Base-by-base conservation (phyloP, 2,797 vertebrate genomes). In the Tragopan temminckii region DNA sequence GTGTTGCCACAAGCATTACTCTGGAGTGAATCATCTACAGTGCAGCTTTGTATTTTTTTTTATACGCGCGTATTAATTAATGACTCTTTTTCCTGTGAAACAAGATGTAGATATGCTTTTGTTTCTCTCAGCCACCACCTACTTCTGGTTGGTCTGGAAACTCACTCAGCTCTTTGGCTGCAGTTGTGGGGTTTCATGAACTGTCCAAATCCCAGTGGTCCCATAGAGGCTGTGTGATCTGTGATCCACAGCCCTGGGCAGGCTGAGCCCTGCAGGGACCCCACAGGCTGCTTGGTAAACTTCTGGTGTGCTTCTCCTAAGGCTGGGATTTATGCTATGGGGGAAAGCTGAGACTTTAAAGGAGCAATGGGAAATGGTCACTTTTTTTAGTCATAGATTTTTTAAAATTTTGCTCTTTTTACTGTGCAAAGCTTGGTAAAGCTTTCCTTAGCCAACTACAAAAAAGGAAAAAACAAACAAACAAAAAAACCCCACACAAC, bases 171-270 rank as follows among this genome's bases (percentile, higher is more conserved):
- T 89, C 1, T 57, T 85, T 87, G 79, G 50, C 13, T 13, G 12
- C n/a, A 10, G 3, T 29, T 52, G 23, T 46, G 58, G 55, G 31
- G 20, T 59, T 52, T 59, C 24, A 43, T 43, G 7, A 21, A 5
- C 10, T 45, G 13, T 33, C 17, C 6, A 57, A 42, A 64, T 57
- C 53, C 29, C 25, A 36, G 43, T 18, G 42, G 2, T 62, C 46
- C 31, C 5, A 3, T 4, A 5, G 2, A n/a, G 35, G 5, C 20
- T 43, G 5, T 17, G 13, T 0, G 1, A 11, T 0, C 0, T 2
- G 0, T 7, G 12, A 57, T 55, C 18, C 31, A 9, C 7, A 38
- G 20, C 15, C 11, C 19, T 25, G 17, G 23, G 11, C 3, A 19
- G 31, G 10, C 11, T 72, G 2, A 46, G 6, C 4, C 7, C 9